Percentiles rank a stretch among this genome's conserved stretches.
phyloP scores from a whole-genome alignment of 2,113 vertebrate species.

The Amazona guildingii region DNA sequence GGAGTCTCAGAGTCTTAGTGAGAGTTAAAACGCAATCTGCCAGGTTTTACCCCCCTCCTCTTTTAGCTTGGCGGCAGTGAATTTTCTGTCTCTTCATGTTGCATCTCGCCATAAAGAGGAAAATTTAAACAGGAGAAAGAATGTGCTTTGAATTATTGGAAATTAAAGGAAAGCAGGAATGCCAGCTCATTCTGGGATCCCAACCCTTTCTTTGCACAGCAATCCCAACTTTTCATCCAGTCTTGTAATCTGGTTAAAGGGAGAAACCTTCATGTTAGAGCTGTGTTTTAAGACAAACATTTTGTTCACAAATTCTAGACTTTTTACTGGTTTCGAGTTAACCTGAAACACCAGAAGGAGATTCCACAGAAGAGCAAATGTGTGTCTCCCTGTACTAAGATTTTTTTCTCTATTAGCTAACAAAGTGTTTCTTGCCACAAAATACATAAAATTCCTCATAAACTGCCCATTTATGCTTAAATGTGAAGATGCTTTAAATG shows the following conservation, averaged over 20 bases:
- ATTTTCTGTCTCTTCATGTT: conserved; percentile 52
- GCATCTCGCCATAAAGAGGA: conserved; percentile 22
- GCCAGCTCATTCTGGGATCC: not conserved
- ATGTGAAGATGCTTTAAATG: not conserved
- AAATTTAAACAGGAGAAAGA: conserved; percentile 29
- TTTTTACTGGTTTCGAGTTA: not conserved
- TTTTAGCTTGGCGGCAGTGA: conserved; percentile 9
- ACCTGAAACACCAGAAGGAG: not conserved
- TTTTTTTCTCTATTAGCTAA: not conserved
- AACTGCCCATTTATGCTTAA: not conserved
- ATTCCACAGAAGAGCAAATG: not conserved
- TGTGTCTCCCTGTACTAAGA: not conserved
- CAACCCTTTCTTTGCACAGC: not conserved
- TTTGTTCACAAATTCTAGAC: not conserved
- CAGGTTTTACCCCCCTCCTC: not conserved
- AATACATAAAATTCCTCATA: not conserved
- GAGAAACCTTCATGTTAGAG: not conserved
- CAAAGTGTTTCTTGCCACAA: not conserved
- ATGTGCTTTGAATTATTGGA: conserved; percentile 43
- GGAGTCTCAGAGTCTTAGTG: conserved; percentile 18
- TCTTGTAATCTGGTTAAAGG: conserved; percentile 1
- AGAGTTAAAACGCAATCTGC: conserved; percentile 49
- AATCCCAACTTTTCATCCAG: not conserved
- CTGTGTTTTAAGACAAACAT: not conserved
- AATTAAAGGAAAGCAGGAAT: conserved; percentile 4